Conservation (phyloP, 2,113 vertebrate species). For the Panthera tigris region DNA sequence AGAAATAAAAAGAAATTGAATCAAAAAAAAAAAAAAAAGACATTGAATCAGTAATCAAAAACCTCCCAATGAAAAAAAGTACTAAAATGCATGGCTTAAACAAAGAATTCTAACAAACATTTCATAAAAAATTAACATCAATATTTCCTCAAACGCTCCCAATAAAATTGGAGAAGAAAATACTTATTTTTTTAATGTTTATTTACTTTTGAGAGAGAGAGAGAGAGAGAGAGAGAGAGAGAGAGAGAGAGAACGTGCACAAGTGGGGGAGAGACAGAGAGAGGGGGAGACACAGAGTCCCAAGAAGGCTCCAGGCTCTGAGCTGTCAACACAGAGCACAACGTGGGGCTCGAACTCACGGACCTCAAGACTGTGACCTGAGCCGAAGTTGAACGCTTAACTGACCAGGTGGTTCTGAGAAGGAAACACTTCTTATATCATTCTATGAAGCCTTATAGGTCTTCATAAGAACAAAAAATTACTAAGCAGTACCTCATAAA, state of each 20-base stretch:
- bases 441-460: background rate
- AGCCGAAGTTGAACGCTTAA: no score
- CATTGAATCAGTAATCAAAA: background rate
- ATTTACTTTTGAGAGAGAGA: no score
- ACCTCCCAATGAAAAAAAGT: background rate
- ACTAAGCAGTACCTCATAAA: background rate
- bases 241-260: accelerated
- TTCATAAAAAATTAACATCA: background rate
- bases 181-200: background rate
- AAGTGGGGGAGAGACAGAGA: no score
- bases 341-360: no score
- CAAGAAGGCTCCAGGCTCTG: no score
- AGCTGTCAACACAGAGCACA: no score
- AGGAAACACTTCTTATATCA: background rate
- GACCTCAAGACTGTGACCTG: no score
- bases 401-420: background rate
- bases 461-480: background rate
- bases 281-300: no score
- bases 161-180: background rate
- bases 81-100: background rate
- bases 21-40: background rate
- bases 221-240: no score
- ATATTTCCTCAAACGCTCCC: background rate
- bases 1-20: background rate
- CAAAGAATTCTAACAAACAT: background rate